Conservation (phyloP, 1,140 invertebrate genomes). For the Drosophila tristis region DNA sequence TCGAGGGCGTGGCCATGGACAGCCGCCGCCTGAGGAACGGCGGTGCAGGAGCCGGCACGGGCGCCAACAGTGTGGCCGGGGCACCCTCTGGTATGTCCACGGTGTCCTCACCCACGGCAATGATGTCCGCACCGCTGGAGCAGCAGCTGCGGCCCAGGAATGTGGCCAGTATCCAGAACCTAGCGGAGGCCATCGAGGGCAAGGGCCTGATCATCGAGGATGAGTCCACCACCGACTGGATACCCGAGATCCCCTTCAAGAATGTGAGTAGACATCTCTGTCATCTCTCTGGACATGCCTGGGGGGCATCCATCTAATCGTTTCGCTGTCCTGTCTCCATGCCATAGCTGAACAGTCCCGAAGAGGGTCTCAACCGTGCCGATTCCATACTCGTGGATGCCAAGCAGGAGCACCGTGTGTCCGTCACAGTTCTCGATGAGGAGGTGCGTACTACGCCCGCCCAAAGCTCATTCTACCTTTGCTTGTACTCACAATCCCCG, state of each 20-base stretch:
- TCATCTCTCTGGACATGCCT: not conserved
- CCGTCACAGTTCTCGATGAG: constrained; percentile 75
- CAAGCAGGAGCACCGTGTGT: constrained; percentile 73
- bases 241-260: constrained; percentile 95
- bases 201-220: constrained; percentile 87
- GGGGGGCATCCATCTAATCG: not conserved
- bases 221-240: constrained; percentile 92
- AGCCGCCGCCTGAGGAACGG: constrained; percentile 56
- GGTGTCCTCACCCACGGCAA: constrained; percentile 72
- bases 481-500: not conserved
- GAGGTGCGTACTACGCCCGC: constrained; percentile 52
- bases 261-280: constrained; percentile 87
- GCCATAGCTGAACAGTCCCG: constrained; percentile 68
- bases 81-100: constrained; percentile 62
- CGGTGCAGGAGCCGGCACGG: constrained; percentile 10
- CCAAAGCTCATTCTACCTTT: not conserved
- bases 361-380: constrained; percentile 69
- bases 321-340: not conserved
- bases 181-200: constrained; percentile 59
- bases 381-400: constrained; percentile 76
- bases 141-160: constrained; percentile 65
- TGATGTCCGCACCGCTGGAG: constrained; percentile 62
- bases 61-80: constrained; percentile 1
- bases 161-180: constrained; percentile 68
- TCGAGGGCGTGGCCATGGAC: constrained; percentile 75